A percentile compares a stretch with the other conserved stretches of the same genome.
Evolutionary conservation across 2,888 invertebrate genomes (phyloP).

Genomic region (Sisyra nigra): DNA sequence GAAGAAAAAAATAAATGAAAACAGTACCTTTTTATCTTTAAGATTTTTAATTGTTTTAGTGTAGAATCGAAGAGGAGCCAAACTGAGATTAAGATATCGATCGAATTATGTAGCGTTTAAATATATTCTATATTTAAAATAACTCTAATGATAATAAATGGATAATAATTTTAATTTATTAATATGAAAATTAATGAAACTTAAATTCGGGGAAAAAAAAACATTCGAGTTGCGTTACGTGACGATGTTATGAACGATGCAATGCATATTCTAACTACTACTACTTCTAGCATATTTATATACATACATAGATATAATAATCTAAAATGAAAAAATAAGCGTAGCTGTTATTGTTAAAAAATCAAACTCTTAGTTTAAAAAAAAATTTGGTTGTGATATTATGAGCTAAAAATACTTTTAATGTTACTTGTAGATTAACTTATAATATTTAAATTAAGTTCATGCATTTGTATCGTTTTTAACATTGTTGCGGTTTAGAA

Average conservation of each 20-base stretch:
- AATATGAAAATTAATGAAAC: background rate
- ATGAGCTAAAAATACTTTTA: slow-evolving; percentile 5
- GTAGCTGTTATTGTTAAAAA: slow-evolving; percentile 5
- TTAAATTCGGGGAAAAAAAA: background rate
- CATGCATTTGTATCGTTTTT: background rate
- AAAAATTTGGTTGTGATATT: slow-evolving; percentile 9
- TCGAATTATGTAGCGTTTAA: background rate
- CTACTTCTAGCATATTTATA: background rate
- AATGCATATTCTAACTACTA: background rate
- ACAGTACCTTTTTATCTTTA: slow-evolving; percentile 7
- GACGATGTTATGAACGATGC: too few species aligned
- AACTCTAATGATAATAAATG: background rate
- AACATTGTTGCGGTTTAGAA: too few species aligned
- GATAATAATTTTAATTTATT: slow-evolving; percentile 1
- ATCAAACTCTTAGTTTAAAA: slow-evolving; percentile 9
- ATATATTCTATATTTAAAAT: too few species aligned
- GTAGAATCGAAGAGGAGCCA: slow-evolving; percentile 5
- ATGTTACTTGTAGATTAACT: slow-evolving; percentile 9
- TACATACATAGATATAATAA: too few species aligned
- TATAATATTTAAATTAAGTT: slow-evolving; percentile 7
- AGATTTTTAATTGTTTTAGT: slow-evolving; percentile 5
- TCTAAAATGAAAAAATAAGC: background rate
- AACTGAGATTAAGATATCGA: background rate
- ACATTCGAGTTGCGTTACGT: background rate
- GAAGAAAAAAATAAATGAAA: background rate